Conservation (phyloP, 1,140 invertebrate genomes). For the Dinoponera quadriceps region DNA sequence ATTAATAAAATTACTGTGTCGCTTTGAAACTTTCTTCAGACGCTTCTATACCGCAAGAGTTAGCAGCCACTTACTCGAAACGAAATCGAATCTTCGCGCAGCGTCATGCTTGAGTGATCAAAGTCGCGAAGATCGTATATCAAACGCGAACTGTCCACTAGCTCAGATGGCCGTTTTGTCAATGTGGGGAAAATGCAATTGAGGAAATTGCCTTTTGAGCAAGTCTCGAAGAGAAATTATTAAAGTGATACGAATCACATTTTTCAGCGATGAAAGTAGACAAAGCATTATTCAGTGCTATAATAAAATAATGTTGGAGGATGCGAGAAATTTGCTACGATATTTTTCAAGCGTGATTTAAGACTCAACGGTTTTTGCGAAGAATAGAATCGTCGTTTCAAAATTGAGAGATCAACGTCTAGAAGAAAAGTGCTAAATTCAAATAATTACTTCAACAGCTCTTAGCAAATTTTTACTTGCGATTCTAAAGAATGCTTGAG, state of each 20-base stretch:
- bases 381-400: not conserved
- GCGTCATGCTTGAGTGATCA: constrained; percentile 25
- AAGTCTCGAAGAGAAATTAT: not conserved
- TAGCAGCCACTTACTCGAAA: constrained; percentile 31
- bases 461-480: too few relatives aligned
- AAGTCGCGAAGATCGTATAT: constrained; percentile 30
- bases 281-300: not conserved
- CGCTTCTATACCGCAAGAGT: not conserved
- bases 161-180: constrained; percentile 22
- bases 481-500: too few relatives aligned
- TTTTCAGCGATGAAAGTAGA: not conserved
- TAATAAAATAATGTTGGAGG: not conserved
- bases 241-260: constrained; percentile 3
- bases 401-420: not conserved
- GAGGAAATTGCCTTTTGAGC: constrained; percentile 19
- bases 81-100: constrained; percentile 27
- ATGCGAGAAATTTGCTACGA: not conserved
- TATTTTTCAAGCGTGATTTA: not conserved
- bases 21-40: not conserved
- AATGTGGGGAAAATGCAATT: constrained; percentile 14
- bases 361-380: not conserved
- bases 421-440: too few relatives aligned
- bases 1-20: not conserved
- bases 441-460: too few relatives aligned
- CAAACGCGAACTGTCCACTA: constrained; percentile 26